These are phyloP conservation scores for Invenusta paracnida DNA, from an alignment of 2,888 invertebrate genomes.

Conservation along the genomic window DNA sequence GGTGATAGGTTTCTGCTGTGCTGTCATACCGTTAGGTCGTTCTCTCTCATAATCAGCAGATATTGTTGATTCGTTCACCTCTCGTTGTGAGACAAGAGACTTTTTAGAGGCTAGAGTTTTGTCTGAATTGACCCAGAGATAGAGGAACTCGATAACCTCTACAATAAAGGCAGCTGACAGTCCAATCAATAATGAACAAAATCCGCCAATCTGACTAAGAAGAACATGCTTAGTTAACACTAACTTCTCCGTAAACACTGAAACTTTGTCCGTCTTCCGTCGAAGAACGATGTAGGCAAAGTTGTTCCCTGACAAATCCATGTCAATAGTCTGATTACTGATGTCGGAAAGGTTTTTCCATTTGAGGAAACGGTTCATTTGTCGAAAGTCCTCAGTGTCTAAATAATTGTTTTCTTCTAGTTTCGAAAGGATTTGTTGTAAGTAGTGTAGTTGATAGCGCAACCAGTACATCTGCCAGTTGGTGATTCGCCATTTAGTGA, in stretches of 20 bases:
- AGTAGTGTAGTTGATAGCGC: background rate
- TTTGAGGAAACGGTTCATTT: background rate
- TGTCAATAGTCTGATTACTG: too few species aligned
- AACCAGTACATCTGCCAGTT: conserved; percentile 44
- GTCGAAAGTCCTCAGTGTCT: background rate
- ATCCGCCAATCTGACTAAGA: conserved; percentile 42
- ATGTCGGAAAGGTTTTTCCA: conserved; percentile 14
- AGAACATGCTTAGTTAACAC: conserved; percentile 39
- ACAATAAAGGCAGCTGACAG: conserved; percentile 42
- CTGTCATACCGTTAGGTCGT: background rate
- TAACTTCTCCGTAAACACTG: conserved; percentile 39
- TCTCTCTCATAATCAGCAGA: too few species aligned
- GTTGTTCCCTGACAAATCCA: conserved; percentile 33
- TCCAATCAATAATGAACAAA: conserved; percentile 44
- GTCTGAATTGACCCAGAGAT: background rate
- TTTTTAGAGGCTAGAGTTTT: background rate
- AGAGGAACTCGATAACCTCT: conserved; percentile 44
- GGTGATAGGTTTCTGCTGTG: background rate
- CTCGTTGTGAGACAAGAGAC: background rate
- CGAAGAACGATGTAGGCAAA: conserved; percentile 44
- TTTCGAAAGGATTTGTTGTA: background rate
- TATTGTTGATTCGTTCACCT: background rate
- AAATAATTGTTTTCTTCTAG: background rate
- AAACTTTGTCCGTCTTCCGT: conserved; percentile 24
- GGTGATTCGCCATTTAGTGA: conserved; percentile 40